A percentile compares a stretch with the other conserved stretches of the same genome.
Conservation (phyloP, 2,888 invertebrate species). For the Acholoe squamosa region DNA sequence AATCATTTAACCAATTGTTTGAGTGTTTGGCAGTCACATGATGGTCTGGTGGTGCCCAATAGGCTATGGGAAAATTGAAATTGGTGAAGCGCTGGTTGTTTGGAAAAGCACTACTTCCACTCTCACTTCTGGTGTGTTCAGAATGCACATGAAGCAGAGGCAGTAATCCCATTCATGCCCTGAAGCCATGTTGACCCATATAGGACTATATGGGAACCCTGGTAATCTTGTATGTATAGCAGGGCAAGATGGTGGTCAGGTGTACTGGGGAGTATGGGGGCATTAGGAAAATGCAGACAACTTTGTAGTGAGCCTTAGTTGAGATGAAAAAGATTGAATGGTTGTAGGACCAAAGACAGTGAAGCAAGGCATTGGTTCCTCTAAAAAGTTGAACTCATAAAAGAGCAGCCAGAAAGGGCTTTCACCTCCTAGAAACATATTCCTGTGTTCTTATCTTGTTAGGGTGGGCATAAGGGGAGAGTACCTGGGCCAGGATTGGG, state of each 20-base stretch:
- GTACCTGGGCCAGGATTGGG: not conserved
- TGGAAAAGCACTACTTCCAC: not conserved
- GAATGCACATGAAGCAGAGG: not conserved
- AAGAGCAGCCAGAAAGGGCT: conserved; percentile 40
- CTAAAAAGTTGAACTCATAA: conserved; percentile 50
- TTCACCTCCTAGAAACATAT: conserved; percentile 28
- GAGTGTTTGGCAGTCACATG: conserved; percentile 33
- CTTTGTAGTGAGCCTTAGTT: not conserved
- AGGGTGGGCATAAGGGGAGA: too few relatives aligned
- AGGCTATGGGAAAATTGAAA: conserved; percentile 8
- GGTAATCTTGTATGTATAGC: conserved; percentile 7
- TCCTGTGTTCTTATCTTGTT: conserved; percentile 18
- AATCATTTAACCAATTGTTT: conserved; percentile 56
- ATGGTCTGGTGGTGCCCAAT: not conserved
- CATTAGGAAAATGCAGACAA: conserved; percentile 21
- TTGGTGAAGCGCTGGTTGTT: not conserved
- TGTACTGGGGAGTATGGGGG: not conserved
- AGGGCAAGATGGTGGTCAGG: not conserved
- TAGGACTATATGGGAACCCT: not conserved
- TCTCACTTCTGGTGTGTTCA: conserved; percentile 11
- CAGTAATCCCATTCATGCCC: conserved; percentile 25
- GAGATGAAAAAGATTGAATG: conserved; percentile 28
- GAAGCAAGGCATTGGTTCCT: not conserved
- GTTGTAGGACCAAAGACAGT: not conserved
- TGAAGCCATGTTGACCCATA: conserved; percentile 16